These are phyloP conservation scores for Bellardia bayeri DNA, from an alignment of 2,888 invertebrate genomes.

Conservation along the genomic window DNA sequence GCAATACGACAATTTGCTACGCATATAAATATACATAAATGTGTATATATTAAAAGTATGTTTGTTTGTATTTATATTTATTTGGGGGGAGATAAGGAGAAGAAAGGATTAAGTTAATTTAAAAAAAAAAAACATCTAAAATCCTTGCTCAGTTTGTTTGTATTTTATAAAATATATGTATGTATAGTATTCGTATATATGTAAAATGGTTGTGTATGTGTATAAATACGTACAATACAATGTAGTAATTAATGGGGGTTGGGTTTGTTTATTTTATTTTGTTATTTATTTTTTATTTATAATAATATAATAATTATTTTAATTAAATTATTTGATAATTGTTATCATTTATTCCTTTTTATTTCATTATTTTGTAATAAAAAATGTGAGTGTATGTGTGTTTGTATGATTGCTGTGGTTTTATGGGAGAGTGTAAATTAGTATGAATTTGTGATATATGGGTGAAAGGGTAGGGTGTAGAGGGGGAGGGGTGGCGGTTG, in stretches of 20 bases:
- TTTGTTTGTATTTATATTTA: conserved; percentile 53
- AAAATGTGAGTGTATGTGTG: conserved; percentile 52
- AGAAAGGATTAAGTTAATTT: conserved; percentile 53
- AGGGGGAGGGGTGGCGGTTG: background rate
- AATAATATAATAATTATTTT: conserved; percentile 72
- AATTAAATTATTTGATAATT: conserved; percentile 72
- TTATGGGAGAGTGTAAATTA: conserved; percentile 11
- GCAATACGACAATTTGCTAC: conserved; percentile 62
- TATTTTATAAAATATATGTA: conserved; percentile 49
- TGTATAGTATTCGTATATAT: conserved; percentile 20
- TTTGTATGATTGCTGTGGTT: conserved; percentile 17
- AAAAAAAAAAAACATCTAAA: conserved; percentile 41
- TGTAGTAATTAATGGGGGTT: conserved; percentile 45
- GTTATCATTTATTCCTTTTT: conserved; percentile 45
- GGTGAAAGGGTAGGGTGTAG: background rate
- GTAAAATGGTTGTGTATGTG: conserved; percentile 51
- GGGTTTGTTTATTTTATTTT: conserved; percentile 74
- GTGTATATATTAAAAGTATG: conserved; percentile 56
- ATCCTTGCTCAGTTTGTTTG: conserved; percentile 52
- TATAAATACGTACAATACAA: conserved; percentile 70
- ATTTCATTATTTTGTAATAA: conserved; percentile 60
- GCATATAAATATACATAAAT: conserved; percentile 59
- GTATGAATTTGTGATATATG: conserved; percentile 29
- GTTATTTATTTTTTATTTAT: conserved; percentile 69
- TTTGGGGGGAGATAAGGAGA: conserved; percentile 34